Evolutionary conservation across 2,888 invertebrate species (phyloP).

Genomic region (Pterostichus niger): DNA sequence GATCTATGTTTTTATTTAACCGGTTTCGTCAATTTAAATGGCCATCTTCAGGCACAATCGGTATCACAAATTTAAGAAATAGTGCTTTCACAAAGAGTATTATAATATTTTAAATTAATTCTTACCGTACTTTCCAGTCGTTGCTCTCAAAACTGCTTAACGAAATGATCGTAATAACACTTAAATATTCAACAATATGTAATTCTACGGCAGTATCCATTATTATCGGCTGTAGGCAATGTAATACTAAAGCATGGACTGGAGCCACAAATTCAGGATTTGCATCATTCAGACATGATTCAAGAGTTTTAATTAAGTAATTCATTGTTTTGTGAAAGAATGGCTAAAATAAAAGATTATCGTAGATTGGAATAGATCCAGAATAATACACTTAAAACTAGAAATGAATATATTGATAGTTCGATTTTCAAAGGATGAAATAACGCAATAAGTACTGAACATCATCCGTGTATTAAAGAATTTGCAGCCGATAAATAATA

Average conservation of each 20-base stretch:
- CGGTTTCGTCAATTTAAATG: too few relatives aligned
- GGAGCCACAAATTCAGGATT: neutral
- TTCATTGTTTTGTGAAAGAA: conserved; percentile 27
- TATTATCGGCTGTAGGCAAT: conserved; percentile 53
- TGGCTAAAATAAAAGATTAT: conserved; percentile 42
- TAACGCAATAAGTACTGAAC: too few relatives aligned
- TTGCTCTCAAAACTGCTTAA: conserved; percentile 12
- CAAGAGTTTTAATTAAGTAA: conserved; percentile 2
- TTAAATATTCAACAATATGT: conserved; percentile 37
- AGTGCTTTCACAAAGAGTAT: too few relatives aligned
- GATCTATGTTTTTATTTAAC: too few relatives aligned
- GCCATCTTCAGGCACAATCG: too few relatives aligned
- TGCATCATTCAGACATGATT: neutral
- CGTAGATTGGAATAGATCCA: neutral
- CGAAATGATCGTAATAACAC: neutral
- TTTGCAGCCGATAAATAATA: too few relatives aligned
- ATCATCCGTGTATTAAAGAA: too few relatives aligned
- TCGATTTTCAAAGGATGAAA: too few relatives aligned
- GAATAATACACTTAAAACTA: too few relatives aligned
- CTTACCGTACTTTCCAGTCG: conserved; percentile 19
- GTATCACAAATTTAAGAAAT: too few relatives aligned
- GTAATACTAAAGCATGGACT: neutral
- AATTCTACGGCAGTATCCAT: conserved; percentile 14
- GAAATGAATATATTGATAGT: too few relatives aligned
- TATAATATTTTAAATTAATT: neutral